Percentiles rank a stretch among this genome's conserved stretches.
phyloP scores from a whole-genome alignment of 2,888 invertebrate genomes.

The Himalopsyche anomala region DNA sequence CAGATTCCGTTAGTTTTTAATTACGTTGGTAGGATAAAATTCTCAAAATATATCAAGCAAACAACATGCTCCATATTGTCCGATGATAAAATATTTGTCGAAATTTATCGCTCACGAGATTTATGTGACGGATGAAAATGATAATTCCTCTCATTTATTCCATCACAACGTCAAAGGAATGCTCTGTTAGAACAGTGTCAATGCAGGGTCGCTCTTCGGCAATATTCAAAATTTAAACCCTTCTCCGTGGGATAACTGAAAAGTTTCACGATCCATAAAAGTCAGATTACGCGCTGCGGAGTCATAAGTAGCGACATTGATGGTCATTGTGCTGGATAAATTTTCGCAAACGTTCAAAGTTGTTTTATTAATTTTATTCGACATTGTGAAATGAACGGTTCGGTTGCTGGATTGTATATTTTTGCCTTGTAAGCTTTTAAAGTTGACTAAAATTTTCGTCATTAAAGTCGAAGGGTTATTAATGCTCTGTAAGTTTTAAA shows the following conservation, averaged over 20 bases:
- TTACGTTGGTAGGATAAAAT: no score
- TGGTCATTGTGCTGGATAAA: constrained; percentile 14
- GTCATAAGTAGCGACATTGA: constrained; percentile 37
- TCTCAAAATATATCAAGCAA: no score
- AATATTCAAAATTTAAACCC: constrained; percentile 35
- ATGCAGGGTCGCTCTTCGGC: background rate
- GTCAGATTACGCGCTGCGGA: constrained; percentile 5
- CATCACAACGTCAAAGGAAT: background rate
- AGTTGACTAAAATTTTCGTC: background rate
- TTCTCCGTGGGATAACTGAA: constrained; percentile 30
- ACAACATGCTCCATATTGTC: no score
- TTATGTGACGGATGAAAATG: no score
- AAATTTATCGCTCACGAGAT: no score
- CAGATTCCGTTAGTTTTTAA: no score
- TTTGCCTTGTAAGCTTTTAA: background rate
- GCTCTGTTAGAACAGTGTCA: background rate
- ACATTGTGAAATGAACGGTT: background rate
- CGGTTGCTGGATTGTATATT: background rate
- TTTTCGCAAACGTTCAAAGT: background rate
- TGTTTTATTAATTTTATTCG: constrained; percentile 18
- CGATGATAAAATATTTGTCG: no score
- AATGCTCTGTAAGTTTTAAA: no score
- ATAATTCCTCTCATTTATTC: no score
- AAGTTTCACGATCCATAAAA: constrained; percentile 37
- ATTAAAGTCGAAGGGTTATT: no score